Evolutionary conservation across 1,140 invertebrate genomes (phyloP).

Genomic region (Sitophilus oryzae): DNA sequence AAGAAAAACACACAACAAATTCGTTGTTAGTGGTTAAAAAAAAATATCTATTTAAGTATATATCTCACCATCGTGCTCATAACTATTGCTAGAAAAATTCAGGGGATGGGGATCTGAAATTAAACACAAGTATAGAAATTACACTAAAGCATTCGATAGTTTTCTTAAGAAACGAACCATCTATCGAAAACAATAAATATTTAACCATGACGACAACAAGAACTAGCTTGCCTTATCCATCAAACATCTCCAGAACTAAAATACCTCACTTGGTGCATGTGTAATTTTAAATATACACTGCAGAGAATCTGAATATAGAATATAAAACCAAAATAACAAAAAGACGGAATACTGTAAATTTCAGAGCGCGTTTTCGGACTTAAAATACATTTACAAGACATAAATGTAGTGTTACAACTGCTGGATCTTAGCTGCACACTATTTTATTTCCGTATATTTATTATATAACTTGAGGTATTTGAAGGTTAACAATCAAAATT

Average conservation of each 20-base stretch:
- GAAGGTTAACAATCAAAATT: too few species aligned
- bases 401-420: too few species aligned
- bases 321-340: conserved; percentile 29
- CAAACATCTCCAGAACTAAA: neutral
- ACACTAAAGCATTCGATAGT: conserved; percentile 2
- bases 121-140: conserved; percentile 16
- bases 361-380: too few species aligned
- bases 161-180: neutral
- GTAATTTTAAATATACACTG: conserved; percentile 27
- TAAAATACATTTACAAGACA: too few species aligned
- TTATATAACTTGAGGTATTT: too few species aligned
- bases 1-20: conserved; percentile 1
- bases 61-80: conserved; percentile 18
- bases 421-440: too few species aligned
- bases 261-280: conserved; percentile 6
- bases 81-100: conserved; percentile 21
- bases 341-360: conserved; percentile 23
- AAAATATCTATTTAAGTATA: conserved; percentile 6
- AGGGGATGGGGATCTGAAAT: conserved; percentile 24
- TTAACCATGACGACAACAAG: neutral
- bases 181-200: neutral
- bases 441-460: too few species aligned
- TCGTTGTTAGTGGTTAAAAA: neutral
- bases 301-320: conserved; percentile 24
- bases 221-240: neutral